A percentile compares a stretch with the other conserved stretches of the same genome.
Evolutionary conservation across 2,888 invertebrate genomes (phyloP).

Genomic region (Drosophila sordidapex): DNA sequence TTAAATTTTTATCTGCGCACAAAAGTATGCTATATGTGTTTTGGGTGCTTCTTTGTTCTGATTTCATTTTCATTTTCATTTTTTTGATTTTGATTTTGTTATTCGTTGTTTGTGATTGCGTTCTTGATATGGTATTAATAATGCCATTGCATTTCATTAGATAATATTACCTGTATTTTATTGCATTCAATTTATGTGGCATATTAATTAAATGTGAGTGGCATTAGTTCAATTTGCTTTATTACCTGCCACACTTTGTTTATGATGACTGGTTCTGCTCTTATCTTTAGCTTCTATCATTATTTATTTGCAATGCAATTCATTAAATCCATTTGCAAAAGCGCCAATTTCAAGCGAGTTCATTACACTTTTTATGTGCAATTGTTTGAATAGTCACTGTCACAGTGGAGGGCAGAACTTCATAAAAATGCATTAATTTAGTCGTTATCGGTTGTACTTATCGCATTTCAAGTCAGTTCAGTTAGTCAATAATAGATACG

Average conservation of each 20-base stretch:
- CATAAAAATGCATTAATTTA: conserved; percentile 48
- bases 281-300: conserved; percentile 40
- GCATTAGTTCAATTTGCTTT: conserved; percentile 19
- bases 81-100: conserved; percentile 28
- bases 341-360: conserved; percentile 35
- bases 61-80: conserved; percentile 20
- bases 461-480: conserved; percentile 8
- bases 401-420: conserved; percentile 22
- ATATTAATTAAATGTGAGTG: conserved; percentile 43
- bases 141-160: conserved; percentile 67
- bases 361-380: conserved; percentile 46
- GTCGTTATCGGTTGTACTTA: conserved; percentile 39
- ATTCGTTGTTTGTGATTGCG: conserved; percentile 19
- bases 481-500: conserved; percentile 4
- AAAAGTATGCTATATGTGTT: conserved; percentile 58
- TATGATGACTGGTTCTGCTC: conserved; percentile 25
- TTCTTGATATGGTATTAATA: conserved; percentile 63
- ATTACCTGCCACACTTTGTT: conserved; percentile 28
- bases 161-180: conserved; percentile 44
- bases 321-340: conserved; percentile 44
- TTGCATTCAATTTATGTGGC: conserved; percentile 43
- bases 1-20: conserved; percentile 61
- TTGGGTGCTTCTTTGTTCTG: conserved; percentile 24
- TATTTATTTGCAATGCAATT: conserved; percentile 69
- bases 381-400: conserved; percentile 26